phyloP scores from a whole-genome alignment of 2,888 invertebrate species.

The Pecten maximus region DNA sequence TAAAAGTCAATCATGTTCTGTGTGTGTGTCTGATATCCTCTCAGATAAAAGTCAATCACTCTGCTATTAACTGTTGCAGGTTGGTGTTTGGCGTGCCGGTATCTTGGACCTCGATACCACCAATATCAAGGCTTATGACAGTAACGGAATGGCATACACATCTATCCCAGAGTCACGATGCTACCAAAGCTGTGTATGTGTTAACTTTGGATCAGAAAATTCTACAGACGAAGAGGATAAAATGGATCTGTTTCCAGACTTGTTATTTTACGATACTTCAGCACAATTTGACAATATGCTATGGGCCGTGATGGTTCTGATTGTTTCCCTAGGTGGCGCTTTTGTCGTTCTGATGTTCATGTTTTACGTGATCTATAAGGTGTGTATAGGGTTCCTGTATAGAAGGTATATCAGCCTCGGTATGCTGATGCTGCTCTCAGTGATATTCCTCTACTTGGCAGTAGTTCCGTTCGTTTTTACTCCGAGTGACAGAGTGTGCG shows the following conservation, averaged over 20 bases:
- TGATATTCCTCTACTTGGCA: conserved; percentile 81
- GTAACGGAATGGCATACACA: conserved; percentile 51
- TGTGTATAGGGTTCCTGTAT: conserved; percentile 81
- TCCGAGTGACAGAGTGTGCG: conserved; percentile 81
- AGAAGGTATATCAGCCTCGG: conserved; percentile 78
- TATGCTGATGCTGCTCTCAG: conserved; percentile 82
- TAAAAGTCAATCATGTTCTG: too few species aligned
- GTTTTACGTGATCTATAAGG: conserved; percentile 91
- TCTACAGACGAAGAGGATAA: neutral
- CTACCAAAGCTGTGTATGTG: conserved; percentile 60
- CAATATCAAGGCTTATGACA: conserved; percentile 59
- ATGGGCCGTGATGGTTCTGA: conserved; percentile 94
- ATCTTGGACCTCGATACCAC: conserved; percentile 52
- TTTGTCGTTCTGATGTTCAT: conserved; percentile 92
- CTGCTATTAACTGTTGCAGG: conserved; percentile 58
- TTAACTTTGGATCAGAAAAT: conserved; percentile 55
- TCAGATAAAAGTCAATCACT: too few species aligned
- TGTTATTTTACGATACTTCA: conserved; percentile 59
- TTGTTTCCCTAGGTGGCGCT: conserved; percentile 92
- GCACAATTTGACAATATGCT: conserved; percentile 82
- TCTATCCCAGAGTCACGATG: conserved; percentile 54
- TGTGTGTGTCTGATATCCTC: too few species aligned
- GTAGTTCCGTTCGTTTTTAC: conserved; percentile 82
- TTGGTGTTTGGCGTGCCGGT: conserved; percentile 63
- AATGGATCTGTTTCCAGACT: conserved; percentile 47